Base-by-base conservation (phyloP, 2,113 vertebrate genomes). In the Corythoichthys intestinalis region DNA sequence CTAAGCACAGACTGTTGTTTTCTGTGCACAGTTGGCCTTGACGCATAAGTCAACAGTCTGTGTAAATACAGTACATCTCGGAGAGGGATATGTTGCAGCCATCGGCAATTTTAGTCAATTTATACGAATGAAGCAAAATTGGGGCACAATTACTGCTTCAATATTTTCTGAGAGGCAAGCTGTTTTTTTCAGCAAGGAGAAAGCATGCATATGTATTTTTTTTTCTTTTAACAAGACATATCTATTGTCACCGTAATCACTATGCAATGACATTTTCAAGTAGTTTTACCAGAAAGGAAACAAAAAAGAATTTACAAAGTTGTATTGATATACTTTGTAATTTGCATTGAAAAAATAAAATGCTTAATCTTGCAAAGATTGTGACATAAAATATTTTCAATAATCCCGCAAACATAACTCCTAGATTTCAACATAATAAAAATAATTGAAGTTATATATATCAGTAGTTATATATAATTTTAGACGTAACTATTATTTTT, bases 121-220 rank as follows among this genome's bases (percentile, higher is more conserved):
- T 14, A 37, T 37, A 20, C 11, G 17, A 20, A 52, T 57, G 58
- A 3, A 44, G n/a, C 39, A 1, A 44, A 61, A 65, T 15, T 12
- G 70, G 39, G 48, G 2, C 4, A 15, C 69, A 70, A 77, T 67
- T n/a, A 70, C 75, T 50, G 68, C 44, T 7, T 58, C 52, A 37
- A 61, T 35, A 77, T 71, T 82, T 37, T 63, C 58, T 52, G 52
- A 72, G 57, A 70, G 64, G 65, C 6, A 28, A 28, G 20, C 20
- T 28, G 20, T 28, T 28, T 28, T 28, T 28, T 28, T 28, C 20
- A 28, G 20, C 20, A 28, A 28, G 20, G 20, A 28, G 20, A 28
- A 28, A 28, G 20, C 20, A 28, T 28, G 20, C 20, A 28, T 28
- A 28, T 28, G 20, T 28, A 28, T 28, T 28, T 37, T 15, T 60